Evolutionary conservation across 1,140 invertebrate species (phyloP).

Genomic region (Spodoptera frugiperda): DNA sequence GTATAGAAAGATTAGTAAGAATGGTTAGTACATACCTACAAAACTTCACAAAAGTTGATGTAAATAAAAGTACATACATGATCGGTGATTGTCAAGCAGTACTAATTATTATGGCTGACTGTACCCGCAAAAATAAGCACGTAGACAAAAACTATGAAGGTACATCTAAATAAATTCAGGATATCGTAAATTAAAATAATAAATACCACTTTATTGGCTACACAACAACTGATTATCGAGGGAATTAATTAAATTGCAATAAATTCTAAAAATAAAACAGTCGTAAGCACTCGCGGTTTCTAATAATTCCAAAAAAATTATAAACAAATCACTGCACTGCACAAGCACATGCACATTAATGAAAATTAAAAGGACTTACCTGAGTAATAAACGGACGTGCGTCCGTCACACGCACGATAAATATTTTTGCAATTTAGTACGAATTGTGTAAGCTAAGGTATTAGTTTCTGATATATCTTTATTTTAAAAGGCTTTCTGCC

Average conservation of each 20-base stretch:
- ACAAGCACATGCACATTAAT: conserved; percentile 55
- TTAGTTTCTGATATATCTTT: conserved; percentile 63
- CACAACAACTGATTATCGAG: conserved; percentile 12
- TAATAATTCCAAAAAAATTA: conserved; percentile 41
- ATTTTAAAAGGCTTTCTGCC: conserved; percentile 64
- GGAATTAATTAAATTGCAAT: conserved; percentile 34
- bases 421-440: conserved; percentile 71
- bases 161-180: conserved; percentile 29
- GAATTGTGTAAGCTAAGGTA: conserved; percentile 72
- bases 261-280: conserved; percentile 59
- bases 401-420: conserved; percentile 68
- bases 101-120: conserved; percentile 44
- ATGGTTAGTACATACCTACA: conserved; percentile 41
- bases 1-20: not conserved
- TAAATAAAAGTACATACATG: conserved; percentile 39
- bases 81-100: conserved; percentile 42
- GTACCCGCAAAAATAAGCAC: conserved; percentile 46
- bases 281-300: conserved; percentile 46
- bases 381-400: conserved; percentile 76
- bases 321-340: conserved; percentile 52
- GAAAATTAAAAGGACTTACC: conserved; percentile 75
- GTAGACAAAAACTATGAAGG: conserved; percentile 43
- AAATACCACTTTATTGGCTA: conserved; percentile 21
- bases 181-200: conserved; percentile 23
- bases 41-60: conserved; percentile 36